phyloP scores from a whole-genome alignment of 53 echinoderm and acorn worm species.

The Apostichopus leukothele region DNA sequence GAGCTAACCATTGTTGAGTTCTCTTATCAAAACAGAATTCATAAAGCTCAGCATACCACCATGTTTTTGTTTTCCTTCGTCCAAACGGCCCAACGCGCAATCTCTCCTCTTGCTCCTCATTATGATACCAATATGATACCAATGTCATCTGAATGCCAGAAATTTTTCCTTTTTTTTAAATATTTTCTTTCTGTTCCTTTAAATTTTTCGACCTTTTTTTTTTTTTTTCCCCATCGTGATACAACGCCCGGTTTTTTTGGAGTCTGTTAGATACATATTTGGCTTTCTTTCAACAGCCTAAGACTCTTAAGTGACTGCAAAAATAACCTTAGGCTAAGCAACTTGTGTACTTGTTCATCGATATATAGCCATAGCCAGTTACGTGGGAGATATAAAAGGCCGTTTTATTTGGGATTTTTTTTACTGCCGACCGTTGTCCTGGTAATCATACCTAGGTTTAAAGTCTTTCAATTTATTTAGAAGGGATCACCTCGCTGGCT shows the following conservation, averaged over 20 bases:
- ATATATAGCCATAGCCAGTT: conserved; percentile 1
- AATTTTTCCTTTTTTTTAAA: not conserved
- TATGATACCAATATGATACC: no score
- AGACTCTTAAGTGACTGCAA: conserved; percentile 37
- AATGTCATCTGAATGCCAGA: no score
- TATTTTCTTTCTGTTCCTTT: not conserved
- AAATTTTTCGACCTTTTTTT: not conserved
- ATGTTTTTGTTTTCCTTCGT: no score
- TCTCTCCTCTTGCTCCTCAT: no score
- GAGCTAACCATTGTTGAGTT: no score
- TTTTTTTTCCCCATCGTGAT: not conserved
- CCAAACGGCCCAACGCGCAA: no score
- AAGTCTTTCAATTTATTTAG: conserved; percentile 26
- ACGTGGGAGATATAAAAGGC: not conserved
- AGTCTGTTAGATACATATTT: conserved; percentile 39
- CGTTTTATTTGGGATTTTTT: conserved; percentile 2
- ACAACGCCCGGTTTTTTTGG: not conserved
- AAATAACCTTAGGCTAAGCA: conserved; percentile 39
- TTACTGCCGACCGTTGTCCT: conserved; percentile 24
- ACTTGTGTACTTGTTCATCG: conserved; percentile 41
- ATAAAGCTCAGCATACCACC: no score
- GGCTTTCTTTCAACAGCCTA: conserved; percentile 39
- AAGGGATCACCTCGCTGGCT: not conserved
- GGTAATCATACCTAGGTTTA: conserved; percentile 24
- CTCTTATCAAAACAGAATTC: no score